Evolutionary conservation across 2,888 invertebrate genomes (phyloP), one percentile per base, ranked within the genome.

Genomic region (Heterodera filipjevi): DNA sequence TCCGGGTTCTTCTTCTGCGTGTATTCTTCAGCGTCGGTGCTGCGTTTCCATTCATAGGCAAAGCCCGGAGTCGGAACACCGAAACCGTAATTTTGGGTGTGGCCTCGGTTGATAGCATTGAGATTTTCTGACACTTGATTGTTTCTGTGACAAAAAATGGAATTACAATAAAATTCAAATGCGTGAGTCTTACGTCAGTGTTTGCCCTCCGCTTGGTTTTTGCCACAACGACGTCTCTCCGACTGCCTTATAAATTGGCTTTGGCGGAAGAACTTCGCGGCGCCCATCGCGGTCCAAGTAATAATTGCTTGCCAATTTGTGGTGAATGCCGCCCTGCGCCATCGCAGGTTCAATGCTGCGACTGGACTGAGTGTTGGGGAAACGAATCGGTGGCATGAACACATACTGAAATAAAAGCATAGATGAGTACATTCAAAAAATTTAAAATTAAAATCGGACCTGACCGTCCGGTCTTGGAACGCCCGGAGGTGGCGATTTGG

Each of bases 201-300:
- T 3, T 49, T 49, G 68, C 68, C 10, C 68, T 14, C 33, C 68
- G 27, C n/a, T 22, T 6, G 68, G 27, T 2, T 33, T 32, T 68
- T 35, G 16, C 68, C 32, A 68, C 27, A 35, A 32, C 16, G 68
- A 6, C 35, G 33, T 19, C 16, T n/a, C 8, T 32, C 68, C 68
- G 33, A 5, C 14, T 22, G 68, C 68, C 14, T 35, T 68, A 77
- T 86, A 87, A 22, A 88, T 77, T 3, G 83, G 80, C 19, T 77
- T 76, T 3, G 95, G 94, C 2, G 94, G 94, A 19, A 90, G 84
- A 5, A 94, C 93, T 89, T 94, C 93, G 78, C 95, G 92, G 74
- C 96, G 92, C 0, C 92, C 94, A 91, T 97, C 96, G 79, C 96
- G 92, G 8, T 91, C 90, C 88, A 91, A 93, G 88, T 97, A 96